Base-by-base conservation (phyloP, 2,888 invertebrate genomes). In the Fragum sueziense region DNA sequence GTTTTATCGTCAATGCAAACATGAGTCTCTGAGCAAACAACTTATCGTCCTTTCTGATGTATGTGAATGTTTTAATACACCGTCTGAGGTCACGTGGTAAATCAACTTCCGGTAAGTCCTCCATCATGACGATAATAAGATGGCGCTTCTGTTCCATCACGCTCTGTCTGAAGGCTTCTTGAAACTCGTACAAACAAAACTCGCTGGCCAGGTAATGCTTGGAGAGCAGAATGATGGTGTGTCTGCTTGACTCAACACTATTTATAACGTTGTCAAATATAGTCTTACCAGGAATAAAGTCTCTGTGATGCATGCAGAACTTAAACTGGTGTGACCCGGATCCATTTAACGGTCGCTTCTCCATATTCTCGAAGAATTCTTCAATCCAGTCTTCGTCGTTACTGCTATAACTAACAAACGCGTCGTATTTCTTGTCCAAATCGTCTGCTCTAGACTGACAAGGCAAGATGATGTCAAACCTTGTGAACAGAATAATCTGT, bases 151-250 rank as follows among this genome's bases (percentile, higher is more conserved):
- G 94, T 93, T 97, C 97, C 88, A 96, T 95, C 76, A 97, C 94
- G 70, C 84, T 88, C 93, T 97, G 97, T 92, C 97, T 97, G 92
- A 97, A 96, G 52, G 97, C 97, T 72, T 97, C 96, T 93, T 97
- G 97, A 92, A 97, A 96, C 91, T 97, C 97, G 92, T 96, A 96
- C 79, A 97, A 95, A 91, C 96, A 96, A 97, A 97, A 97, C 93
- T 97, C 97, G 71, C 97, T 97, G 93, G 97, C 96, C 89, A 98
- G 95, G 93, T 97, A 98, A 93, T 97, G 96, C 92, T 97, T 96
- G 84, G 97, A 97, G 72, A 98, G 94, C 85, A 98, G 96, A 95
- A 97, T 96, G 88, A 98, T 96, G 80, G 97, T 97, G 85, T 97
- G 95, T 79, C 96, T 95, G 82, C 97, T 97, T 59, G 97, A 96